Evolutionary conservation across 2,797 vertebrate genomes (phyloP).

Genomic region (Petrocephalus schoutedeni): DNA sequence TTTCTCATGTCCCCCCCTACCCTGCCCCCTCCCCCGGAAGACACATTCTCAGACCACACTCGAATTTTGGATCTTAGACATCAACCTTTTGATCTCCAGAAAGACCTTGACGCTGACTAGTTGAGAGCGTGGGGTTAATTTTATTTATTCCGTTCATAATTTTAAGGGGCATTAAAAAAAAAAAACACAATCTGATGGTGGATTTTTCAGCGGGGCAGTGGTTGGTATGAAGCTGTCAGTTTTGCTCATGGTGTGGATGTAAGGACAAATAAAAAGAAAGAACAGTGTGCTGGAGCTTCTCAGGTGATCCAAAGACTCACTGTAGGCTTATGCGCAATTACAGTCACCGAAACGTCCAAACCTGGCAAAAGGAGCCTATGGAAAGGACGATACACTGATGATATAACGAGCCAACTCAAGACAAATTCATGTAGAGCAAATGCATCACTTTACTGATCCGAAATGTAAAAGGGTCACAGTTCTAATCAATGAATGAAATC

Average conservation of each 20-base stretch:
- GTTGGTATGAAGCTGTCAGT: constrained; percentile 78
- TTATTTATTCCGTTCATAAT: not conserved
- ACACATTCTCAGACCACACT: constrained; percentile 27
- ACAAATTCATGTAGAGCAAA: constrained; percentile 63
- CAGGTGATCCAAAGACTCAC: constrained; percentile 32
- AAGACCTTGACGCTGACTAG: constrained; percentile 55
- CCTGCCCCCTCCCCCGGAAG: not conserved
- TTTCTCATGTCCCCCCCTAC: not conserved
- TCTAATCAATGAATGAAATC: not conserved
- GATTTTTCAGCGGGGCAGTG: constrained; percentile 69
- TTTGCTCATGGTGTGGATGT: constrained; percentile 72
- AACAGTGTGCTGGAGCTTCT: constrained; percentile 46
- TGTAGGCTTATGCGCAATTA: constrained; percentile 47
- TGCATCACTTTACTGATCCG: constrained; percentile 47
- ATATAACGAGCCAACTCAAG: constrained; percentile 33
- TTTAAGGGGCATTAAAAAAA: not conserved
- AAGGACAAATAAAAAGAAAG: constrained; percentile 67
- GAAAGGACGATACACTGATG: not conserved
- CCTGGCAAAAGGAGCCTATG: not conserved
- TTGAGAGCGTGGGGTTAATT: not conserved
- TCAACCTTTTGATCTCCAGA: not conserved
- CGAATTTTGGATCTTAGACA: constrained; percentile 46
- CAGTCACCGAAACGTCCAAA: not conserved
- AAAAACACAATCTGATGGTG: constrained; percentile 21
- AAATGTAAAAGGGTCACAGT: not conserved